Evolutionary conservation across 2,888 invertebrate species (phyloP).

Genomic region (Ligdia adustata): DNA sequence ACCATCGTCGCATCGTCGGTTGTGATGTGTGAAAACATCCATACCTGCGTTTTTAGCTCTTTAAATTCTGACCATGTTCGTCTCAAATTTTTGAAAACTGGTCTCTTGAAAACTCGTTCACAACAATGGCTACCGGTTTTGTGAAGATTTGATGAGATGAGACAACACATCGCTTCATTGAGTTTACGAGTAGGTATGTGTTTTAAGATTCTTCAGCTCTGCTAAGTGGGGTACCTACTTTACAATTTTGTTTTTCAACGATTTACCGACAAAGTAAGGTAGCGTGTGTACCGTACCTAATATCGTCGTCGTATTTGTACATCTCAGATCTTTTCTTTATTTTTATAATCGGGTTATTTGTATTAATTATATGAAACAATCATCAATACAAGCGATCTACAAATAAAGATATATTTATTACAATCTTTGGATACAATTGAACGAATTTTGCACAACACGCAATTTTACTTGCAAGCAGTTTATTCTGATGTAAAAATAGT

Average conservation of each 20-base stretch:
- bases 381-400: no score
- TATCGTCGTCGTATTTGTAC: no score
- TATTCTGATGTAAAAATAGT: conserved; percentile 16
- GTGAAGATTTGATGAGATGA: conserved; percentile 34
- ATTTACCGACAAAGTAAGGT: conserved; percentile 19
- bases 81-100: conserved; percentile 32
- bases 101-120: conserved; percentile 36
- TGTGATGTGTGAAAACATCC: conserved; percentile 32
- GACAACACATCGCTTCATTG: conserved; percentile 36
- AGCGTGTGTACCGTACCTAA: no score
- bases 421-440: no score
- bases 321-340: no score
- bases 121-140: conserved; percentile 39
- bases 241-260: conserved; percentile 15
- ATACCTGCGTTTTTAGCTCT: conserved; percentile 21
- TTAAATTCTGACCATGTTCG: conserved; percentile 28
- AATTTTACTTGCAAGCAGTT: no score
- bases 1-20: conserved; percentile 24
- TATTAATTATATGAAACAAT: no score
- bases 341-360: no score
- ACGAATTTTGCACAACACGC: no score
- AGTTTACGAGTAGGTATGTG: conserved; percentile 30
- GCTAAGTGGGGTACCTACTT: conserved; percentile 16
- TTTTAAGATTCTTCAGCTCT: conserved; percentile 21
- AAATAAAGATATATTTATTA: no score